Conservation (phyloP, 1,140 invertebrate genomes). For the Daktulosphaira vitifoliae region DNA sequence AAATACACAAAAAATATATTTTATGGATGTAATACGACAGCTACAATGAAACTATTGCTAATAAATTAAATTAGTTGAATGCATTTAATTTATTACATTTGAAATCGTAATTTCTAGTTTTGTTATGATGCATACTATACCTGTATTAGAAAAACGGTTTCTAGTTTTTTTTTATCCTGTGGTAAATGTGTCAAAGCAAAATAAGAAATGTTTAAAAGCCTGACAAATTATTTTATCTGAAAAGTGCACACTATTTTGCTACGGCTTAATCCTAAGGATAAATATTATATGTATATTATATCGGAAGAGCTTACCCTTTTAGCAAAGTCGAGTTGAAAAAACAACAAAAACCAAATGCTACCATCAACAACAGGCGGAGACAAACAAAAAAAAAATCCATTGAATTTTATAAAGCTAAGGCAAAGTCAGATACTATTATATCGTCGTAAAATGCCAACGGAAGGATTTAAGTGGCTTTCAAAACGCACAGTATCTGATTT, state of each 20-base stretch:
- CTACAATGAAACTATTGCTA: too few species aligned
- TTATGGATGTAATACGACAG: too few species aligned
- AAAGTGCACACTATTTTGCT: background rate
- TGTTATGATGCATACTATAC: too few species aligned
- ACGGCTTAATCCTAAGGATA: background rate
- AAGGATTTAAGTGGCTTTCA: slow-evolving; percentile 30
- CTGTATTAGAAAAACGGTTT: too few species aligned
- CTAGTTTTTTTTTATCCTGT: too few species aligned
- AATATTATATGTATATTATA: background rate
- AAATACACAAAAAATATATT: too few species aligned
- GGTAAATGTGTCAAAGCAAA: too few species aligned
- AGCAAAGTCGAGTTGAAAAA: background rate
- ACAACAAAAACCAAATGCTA: background rate
- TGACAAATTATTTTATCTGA: slow-evolving; percentile 27
- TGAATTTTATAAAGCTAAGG: slow-evolving; percentile 9
- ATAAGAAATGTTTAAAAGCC: background rate
- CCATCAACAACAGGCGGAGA: background rate
- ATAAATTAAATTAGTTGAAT: too few species aligned
- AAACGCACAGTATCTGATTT: slow-evolving; percentile 22
- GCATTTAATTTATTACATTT: too few species aligned
- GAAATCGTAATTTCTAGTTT: too few species aligned
- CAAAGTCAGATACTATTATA: slow-evolving; percentile 22
- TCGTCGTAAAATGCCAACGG: slow-evolving; percentile 23
- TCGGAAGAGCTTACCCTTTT: background rate
- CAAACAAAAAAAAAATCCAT: background rate